Conservation (phyloP, 2,888 invertebrate species). For the Tetanocera ferruginea region DNA sequence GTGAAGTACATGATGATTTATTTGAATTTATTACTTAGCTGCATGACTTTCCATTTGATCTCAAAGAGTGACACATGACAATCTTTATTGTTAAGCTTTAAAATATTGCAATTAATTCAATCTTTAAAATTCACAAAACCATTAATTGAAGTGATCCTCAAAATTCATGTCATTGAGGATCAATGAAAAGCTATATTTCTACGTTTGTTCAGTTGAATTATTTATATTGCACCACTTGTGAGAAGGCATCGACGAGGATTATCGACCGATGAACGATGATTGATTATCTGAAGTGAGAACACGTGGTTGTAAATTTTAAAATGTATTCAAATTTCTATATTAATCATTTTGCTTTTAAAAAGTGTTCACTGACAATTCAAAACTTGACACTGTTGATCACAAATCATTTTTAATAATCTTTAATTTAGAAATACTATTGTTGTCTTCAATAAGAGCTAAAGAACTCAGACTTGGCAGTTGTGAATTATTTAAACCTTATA, state of each 20-base stretch:
- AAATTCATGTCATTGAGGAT: background rate
- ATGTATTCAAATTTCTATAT: background rate
- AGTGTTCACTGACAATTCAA: no score
- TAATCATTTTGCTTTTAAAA: conserved; percentile 4
- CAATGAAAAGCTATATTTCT: background rate
- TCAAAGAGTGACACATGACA: no score
- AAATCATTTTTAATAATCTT: no score
- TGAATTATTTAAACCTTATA: no score
- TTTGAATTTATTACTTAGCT: background rate
- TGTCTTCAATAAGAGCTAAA: no score
- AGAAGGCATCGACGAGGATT: no score
- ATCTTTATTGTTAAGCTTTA: background rate
- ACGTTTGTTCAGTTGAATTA: background rate
- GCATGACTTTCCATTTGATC: background rate
- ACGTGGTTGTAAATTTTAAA: background rate
- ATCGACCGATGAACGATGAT: no score
- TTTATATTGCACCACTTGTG: background rate
- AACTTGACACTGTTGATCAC: no score
- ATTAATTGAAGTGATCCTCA: background rate
- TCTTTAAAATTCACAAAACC: background rate
- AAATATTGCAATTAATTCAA: background rate
- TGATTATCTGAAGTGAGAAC: no score
- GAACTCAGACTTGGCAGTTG: no score
- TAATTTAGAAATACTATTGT: no score
- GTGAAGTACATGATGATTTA: background rate